Percentiles rank a stretch among this genome's conserved stretches.
Evolutionary conservation across 2,888 invertebrate genomes (phyloP).

Genomic region (Tridacna crocea): DNA sequence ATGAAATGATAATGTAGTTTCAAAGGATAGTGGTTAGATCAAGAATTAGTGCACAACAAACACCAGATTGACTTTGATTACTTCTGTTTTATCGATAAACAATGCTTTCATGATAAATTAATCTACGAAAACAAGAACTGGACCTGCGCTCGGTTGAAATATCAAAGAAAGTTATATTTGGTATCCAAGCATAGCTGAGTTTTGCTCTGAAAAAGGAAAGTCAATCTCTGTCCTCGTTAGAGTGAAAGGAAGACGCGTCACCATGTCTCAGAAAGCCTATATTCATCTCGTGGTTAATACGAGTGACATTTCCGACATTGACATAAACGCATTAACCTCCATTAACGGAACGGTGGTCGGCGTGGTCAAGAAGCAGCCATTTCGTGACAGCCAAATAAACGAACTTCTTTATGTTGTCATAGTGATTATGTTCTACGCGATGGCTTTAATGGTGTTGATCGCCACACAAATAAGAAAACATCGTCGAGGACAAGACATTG

Average conservation of each 20-base stretch:
- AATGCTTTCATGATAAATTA: no score
- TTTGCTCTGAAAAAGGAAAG: no score
- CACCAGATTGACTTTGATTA: no score
- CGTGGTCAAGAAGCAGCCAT: conserved; percentile 55
- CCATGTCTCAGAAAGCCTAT: conserved; percentile 16
- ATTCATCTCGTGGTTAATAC: conserved; percentile 57
- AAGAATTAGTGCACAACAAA: no score
- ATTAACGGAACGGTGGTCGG: conserved; percentile 57
- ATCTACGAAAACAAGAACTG: no score
- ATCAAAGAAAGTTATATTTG: no score
- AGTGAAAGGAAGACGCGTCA: background rate
- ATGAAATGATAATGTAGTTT: no score
- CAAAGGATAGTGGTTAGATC: no score
- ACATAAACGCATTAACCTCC: conserved; percentile 45
- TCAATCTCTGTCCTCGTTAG: no score
- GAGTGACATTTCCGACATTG: conserved; percentile 40
- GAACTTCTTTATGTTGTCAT: conserved; percentile 80
- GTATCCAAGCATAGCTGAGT: no score
- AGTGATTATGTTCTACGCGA: conserved; percentile 80
- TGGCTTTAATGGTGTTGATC: conserved; percentile 78
- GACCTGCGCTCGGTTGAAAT: no score
- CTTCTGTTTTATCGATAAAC: no score
- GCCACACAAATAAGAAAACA: conserved; percentile 78
- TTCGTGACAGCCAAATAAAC: conserved; percentile 77
- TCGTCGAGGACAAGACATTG: conserved; percentile 73